Base-by-base conservation (phyloP, 1,140 invertebrate species). In the Conus ventricosus region DNA sequence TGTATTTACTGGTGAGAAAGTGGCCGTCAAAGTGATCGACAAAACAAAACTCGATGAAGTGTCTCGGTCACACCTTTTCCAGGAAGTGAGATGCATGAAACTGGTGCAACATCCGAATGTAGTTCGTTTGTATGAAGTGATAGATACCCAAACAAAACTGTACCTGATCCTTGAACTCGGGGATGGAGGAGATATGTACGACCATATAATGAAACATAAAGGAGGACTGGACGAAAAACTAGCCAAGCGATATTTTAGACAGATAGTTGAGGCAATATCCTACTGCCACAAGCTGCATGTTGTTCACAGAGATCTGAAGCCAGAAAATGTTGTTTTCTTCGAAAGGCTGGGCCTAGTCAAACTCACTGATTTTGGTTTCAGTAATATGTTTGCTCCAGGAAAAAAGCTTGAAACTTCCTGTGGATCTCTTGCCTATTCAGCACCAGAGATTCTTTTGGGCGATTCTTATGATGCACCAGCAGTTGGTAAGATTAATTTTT, bases 1-100 rank as follows among this genome's bases (percentile, higher is more conserved):
- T 96, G 99, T 99, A 76, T 99, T 99, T 95, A 99, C 99, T 75
- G 99, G 99, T n/a, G 98, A 99, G 96, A 99, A 99, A 96, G 99
- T 99, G 84, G 96, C 96, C 57, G 96, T 96, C 55, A 96, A 96
- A 95, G 96, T 99, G 83, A 99, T 99, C 93, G 99, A 99, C 95
- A 99, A 99, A 96, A 98, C 97, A 87, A 99, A 99, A 95, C 96
- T 99, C 92, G 99, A 99, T 96, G 98, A 99, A 92, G 97, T 99
- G 15, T 99, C 98, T n/a, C 97, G 97, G 93, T 97, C 98, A 83
- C 99, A 99, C 96, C 96, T 99, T 86, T 99, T 99, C 95, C 98
- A 99, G 96, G 99, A 96, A 93, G 96, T 99, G 88, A 96, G 98
- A 90, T 99, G 99, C 94, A 99, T 99, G 99, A 99, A 99, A 95